Evolutionary conservation across 1,140 invertebrate species (phyloP).

Genomic region (Drosophila punjabiensis): DNA sequence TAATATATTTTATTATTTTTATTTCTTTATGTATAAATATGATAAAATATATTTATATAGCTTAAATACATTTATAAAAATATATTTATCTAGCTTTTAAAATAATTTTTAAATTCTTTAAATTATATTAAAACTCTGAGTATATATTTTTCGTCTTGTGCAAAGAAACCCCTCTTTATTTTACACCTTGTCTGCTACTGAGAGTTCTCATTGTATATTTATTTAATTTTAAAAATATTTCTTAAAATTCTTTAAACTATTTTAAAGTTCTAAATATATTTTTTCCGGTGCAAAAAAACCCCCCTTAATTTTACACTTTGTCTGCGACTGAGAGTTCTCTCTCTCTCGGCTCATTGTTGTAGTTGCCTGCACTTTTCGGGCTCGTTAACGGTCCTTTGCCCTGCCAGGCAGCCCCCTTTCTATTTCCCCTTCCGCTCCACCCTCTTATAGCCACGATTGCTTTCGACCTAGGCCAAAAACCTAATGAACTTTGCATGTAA

Average conservation of each 20-base stretch:
- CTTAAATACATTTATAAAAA: neutral
- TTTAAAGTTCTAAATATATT: neutral
- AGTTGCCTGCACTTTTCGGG: slow-evolving; percentile 60
- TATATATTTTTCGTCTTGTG: neutral
- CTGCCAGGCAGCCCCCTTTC: neutral
- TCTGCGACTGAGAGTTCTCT: slow-evolving; percentile 27
- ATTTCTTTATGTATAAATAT: neutral
- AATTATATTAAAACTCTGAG: too few relatives aligned
- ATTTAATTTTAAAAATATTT: neutral
- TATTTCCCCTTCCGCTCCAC: neutral
- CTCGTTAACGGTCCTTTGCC: slow-evolving; percentile 44
- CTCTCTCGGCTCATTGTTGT: slow-evolving; percentile 11
- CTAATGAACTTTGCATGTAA: slow-evolving; percentile 82
- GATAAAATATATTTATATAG: too few relatives aligned
- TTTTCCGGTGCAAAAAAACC: neutral
- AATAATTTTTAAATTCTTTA: neutral
- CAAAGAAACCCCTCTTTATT: neutral
- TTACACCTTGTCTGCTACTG: too few relatives aligned
- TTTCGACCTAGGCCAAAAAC: slow-evolving; percentile 73
- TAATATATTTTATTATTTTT: too few relatives aligned
- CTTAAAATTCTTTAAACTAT: neutral
- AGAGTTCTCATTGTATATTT: too few relatives aligned
- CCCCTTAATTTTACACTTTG: slow-evolving; percentile 9
- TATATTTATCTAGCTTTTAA: too few relatives aligned
- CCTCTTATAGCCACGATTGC: slow-evolving; percentile 45